A percentile compares a stretch with the other conserved stretches of the same genome.
Conservation (phyloP, 2,888 invertebrate species). For the Tetrapedia diversipes region DNA sequence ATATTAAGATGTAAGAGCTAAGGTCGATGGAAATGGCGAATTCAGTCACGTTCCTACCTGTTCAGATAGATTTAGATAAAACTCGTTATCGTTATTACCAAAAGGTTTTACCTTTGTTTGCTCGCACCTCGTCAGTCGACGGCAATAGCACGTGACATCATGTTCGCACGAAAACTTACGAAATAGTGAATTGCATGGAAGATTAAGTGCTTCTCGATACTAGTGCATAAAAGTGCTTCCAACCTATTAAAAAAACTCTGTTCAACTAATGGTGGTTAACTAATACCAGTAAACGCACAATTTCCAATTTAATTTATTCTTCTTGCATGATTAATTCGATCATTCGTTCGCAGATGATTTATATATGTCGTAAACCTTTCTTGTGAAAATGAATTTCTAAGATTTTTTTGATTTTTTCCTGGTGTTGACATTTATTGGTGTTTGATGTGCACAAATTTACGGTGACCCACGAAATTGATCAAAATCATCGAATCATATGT, state of each 20-base stretch:
- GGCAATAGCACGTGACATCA: slow-evolving; percentile 43
- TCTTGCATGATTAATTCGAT: background rate
- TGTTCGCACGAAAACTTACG: slow-evolving; percentile 20
- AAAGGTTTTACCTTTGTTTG: slow-evolving; percentile 59
- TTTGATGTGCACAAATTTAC: background rate
- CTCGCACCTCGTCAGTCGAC: slow-evolving; percentile 34
- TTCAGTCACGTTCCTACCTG: background rate
- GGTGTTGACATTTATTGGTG: background rate
- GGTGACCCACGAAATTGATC: too few species aligned
- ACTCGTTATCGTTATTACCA: slow-evolving; percentile 52
- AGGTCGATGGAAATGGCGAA: background rate
- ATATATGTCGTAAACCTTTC: background rate
- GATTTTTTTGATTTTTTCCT: too few species aligned
- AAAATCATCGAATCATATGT: too few species aligned
- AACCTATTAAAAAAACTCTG: background rate
- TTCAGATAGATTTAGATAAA: slow-evolving; percentile 52
- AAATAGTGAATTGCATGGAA: slow-evolving; percentile 31
- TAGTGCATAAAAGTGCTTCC: slow-evolving; percentile 24
- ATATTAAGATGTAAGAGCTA: background rate
- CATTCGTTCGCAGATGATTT: too few species aligned
- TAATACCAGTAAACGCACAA: background rate
- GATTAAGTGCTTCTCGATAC: background rate
- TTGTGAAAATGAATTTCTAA: background rate
- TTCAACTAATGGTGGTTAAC: background rate
- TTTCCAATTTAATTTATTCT: background rate